Evolutionary conservation across 2,797 vertebrate genomes (phyloP).

Genomic region (Gambusia yucatana): DNA sequence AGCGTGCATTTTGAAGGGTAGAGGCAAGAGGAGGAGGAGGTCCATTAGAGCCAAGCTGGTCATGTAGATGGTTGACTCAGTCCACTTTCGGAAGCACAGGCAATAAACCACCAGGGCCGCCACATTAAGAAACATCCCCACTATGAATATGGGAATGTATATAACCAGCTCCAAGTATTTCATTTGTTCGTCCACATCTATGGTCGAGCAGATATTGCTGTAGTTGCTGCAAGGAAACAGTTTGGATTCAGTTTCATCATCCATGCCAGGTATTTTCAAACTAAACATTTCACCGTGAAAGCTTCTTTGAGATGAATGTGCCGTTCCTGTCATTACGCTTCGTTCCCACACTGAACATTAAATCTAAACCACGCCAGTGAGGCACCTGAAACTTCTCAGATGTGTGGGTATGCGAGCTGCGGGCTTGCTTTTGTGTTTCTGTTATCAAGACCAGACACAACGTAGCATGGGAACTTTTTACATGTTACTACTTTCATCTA

Average conservation of each 20-base stretch:
- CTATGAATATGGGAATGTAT: constrained; percentile 86
- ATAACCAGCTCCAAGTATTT: constrained; percentile 73
- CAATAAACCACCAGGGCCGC: constrained; percentile 83
- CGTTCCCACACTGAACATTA: constrained; percentile 27
- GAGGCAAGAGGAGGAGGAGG: constrained; percentile 85
- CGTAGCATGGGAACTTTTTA: background rate
- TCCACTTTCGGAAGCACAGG: constrained; percentile 79
- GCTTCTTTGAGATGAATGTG: background rate
- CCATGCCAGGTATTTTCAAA: constrained; percentile 18
- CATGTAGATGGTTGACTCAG: constrained; percentile 89
- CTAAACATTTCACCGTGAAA: background rate
- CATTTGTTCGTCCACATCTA: constrained; percentile 65
- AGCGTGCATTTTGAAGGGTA: constrained; percentile 87
- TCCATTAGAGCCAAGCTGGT: constrained; percentile 88
- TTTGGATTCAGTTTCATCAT: constrained; percentile 18
- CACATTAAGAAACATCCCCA: constrained; percentile 83
- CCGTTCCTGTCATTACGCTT: constrained; percentile 31
- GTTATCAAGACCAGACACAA: constrained; percentile 2
- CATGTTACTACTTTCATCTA: background rate
- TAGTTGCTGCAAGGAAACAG: constrained; percentile 8
- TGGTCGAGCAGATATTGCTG: constrained; percentile 68
- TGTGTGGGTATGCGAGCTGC: constrained; percentile 30
- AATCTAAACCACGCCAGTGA: background rate
- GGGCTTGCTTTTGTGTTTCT: constrained; percentile 20
- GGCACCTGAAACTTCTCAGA: constrained; percentile 23